Evolutionary conservation across 2,113 vertebrate genomes (phyloP).

Genomic region (Hyaena hyaena): DNA sequence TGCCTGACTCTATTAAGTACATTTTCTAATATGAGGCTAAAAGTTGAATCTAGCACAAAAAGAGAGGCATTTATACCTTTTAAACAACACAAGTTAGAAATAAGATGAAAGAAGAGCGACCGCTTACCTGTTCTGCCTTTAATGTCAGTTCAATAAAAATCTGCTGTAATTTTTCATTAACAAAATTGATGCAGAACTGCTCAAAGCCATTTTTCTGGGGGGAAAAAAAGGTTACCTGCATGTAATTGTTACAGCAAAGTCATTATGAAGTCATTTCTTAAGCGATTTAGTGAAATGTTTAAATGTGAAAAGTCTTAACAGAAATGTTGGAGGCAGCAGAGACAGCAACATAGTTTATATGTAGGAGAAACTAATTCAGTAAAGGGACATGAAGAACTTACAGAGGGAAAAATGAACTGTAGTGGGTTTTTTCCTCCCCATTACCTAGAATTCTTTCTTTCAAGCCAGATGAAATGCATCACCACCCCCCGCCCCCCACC

Average conservation of each 20-base stretch:
- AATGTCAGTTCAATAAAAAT: slow-evolving; percentile 99
- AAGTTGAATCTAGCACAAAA: slow-evolving; percentile 10
- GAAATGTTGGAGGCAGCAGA: background rate
- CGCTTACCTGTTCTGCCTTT: slow-evolving; percentile 97
- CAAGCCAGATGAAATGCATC: background rate
- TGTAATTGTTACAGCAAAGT: slow-evolving; percentile 28
- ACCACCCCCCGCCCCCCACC: background rate
- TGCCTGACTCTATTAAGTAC: slow-evolving; percentile 53
- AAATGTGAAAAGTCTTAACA: background rate
- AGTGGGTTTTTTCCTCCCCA: background rate
- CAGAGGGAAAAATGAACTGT: background rate
- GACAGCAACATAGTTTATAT: slow-evolving; percentile 4
- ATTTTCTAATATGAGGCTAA: slow-evolving; percentile 67
- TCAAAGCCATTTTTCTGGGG: slow-evolving; percentile 99
- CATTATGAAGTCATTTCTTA: slow-evolving; percentile 54
- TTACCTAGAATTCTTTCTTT: slow-evolving; percentile 22
- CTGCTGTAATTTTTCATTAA: slow-evolving; percentile 99
- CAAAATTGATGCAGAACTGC: slow-evolving; percentile 99
- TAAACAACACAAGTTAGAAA: background rate
- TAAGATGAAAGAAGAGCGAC: background rate
- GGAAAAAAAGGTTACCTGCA: slow-evolving; percentile 48
- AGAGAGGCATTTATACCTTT: slow-evolving; percentile 28
- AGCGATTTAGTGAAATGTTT: background rate
- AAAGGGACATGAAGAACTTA: slow-evolving; percentile 47
- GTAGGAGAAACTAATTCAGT: slow-evolving; percentile 60